A percentile compares a stretch with the other conserved stretches of the same genome.
phyloP scores from a whole-genome alignment of 2,888 invertebrate species.

The Mythimna impura region DNA sequence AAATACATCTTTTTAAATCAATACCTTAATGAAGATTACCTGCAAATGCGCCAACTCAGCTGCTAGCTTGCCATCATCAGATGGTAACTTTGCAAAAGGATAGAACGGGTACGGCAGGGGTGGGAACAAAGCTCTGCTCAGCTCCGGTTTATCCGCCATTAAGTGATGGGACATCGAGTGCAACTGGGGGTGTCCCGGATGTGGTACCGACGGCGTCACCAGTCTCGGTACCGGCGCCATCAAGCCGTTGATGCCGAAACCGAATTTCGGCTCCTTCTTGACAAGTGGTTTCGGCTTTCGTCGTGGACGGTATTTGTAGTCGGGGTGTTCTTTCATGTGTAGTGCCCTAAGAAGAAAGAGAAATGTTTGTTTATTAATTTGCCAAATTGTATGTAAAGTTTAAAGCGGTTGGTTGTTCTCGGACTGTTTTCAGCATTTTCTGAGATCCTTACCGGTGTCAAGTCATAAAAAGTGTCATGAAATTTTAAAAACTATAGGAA shows the following conservation, averaged over 20 bases:
- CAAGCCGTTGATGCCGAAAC: slow-evolving; percentile 92
- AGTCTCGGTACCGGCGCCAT: slow-evolving; percentile 91
- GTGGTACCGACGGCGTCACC: slow-evolving; percentile 82
- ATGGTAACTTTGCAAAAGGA: slow-evolving; percentile 91
- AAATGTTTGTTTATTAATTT: slow-evolving; percentile 9
- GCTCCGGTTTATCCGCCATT: slow-evolving; percentile 91
- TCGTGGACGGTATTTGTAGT: slow-evolving; percentile 97
- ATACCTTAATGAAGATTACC: slow-evolving; percentile 71
- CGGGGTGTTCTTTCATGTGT: slow-evolving; percentile 98
- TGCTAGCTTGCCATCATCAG: slow-evolving; percentile 91
- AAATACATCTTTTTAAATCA: slow-evolving; percentile 18
- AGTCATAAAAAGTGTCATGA: neutral
- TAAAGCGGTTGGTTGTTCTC: neutral
- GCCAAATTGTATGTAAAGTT: neutral
- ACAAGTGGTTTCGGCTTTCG: slow-evolving; percentile 96
- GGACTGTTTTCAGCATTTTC: neutral
- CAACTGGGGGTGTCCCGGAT: slow-evolving; percentile 83
- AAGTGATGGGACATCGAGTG: slow-evolving; percentile 87
- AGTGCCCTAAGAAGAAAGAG: slow-evolving; percentile 92
- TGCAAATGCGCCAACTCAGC: slow-evolving; percentile 93
- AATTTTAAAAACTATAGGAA: neutral
- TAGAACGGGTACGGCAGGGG: slow-evolving; percentile 93
- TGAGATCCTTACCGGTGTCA: neutral
- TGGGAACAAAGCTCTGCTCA: slow-evolving; percentile 92
- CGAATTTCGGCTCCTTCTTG: slow-evolving; percentile 94